Conservation (phyloP, 2,113 vertebrate genomes). For the Aldabrachelys gigantea region DNA sequence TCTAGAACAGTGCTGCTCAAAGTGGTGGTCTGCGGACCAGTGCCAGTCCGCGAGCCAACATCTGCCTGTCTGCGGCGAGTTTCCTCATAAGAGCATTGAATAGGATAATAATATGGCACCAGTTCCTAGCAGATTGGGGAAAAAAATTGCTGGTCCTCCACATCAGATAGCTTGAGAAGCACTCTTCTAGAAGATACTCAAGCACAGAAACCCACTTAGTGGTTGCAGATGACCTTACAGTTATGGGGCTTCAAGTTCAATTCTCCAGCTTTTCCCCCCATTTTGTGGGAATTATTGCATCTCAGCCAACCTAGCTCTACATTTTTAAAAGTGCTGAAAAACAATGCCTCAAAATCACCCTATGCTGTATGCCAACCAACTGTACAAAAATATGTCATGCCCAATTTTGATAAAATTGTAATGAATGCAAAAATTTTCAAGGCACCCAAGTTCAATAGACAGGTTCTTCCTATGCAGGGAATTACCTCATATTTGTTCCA, state of each 20-base stretch:
- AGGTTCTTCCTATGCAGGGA: background rate
- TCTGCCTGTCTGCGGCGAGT: too few relatives aligned
- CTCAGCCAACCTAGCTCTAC: background rate
- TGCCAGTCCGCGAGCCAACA: too few relatives aligned
- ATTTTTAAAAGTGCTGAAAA: background rate
- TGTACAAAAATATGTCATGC: background rate
- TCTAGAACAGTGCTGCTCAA: background rate
- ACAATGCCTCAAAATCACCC: fast-evolving
- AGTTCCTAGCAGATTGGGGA: too few relatives aligned
- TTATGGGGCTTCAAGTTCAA: constrained; percentile 18
- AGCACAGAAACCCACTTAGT: background rate
- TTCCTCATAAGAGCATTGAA: too few relatives aligned
- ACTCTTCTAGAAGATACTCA: constrained; percentile 20
- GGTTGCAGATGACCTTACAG: background rate
- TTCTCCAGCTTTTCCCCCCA: background rate
- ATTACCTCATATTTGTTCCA: background rate
- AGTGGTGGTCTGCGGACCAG: too few relatives aligned
- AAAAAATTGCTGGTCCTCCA: too few relatives aligned
- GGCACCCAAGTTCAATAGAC: background rate
- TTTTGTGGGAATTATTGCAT: background rate
- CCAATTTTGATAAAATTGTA: fast-evolving
- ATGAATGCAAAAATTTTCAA: background rate
- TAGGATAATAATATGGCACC: too few relatives aligned
- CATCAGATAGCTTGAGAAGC: too few relatives aligned
- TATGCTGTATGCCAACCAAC: fast-evolving